Evolutionary conservation across 1,140 invertebrate species (phyloP).

Genomic region (Eumeta japonica): DNA sequence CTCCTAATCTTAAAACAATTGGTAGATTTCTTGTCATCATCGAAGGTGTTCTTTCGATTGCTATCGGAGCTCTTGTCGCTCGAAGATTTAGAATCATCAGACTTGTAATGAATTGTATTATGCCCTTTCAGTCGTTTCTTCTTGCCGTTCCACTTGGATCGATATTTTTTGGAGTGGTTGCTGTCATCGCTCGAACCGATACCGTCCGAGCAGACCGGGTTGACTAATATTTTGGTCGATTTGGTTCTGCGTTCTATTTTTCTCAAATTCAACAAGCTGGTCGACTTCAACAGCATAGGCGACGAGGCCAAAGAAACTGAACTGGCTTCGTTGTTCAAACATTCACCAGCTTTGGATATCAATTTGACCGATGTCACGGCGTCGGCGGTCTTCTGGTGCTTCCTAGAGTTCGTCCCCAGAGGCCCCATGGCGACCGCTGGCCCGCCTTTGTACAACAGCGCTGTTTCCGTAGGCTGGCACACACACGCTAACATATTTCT

Average conservation of each 20-base stretch:
- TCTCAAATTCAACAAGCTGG: slow-evolving; percentile 42
- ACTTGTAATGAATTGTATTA: slow-evolving; percentile 21
- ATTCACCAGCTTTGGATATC: slow-evolving; percentile 26
- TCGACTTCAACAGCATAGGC: slow-evolving; percentile 33
- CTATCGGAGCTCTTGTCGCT: slow-evolving; percentile 26
- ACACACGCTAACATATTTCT: slow-evolving; percentile 63
- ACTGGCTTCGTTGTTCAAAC: slow-evolving; percentile 26
- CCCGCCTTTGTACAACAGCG: slow-evolving; percentile 52
- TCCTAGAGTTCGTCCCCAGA: slow-evolving; percentile 34
- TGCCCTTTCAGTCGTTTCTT: slow-evolving; percentile 43
- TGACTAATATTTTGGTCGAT: slow-evolving; percentile 52
- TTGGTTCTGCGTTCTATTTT: slow-evolving; percentile 49
- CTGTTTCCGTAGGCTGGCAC: slow-evolving; percentile 60
- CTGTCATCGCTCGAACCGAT: slow-evolving; percentile 42
- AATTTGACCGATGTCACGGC: slow-evolving; percentile 38
- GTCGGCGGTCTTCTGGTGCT: slow-evolving; percentile 23
- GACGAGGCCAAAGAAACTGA: slow-evolving; percentile 29
- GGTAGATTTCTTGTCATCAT: slow-evolving; percentile 42
- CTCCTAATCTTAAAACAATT: slow-evolving; percentile 52
- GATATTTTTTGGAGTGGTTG: slow-evolving; percentile 30
- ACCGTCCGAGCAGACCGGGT: slow-evolving; percentile 44
- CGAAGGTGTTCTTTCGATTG: slow-evolving; percentile 31
- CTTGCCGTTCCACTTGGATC: slow-evolving; percentile 44
- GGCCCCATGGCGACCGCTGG: slow-evolving; percentile 49
- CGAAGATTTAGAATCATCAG: slow-evolving; percentile 15